phyloP scores from a whole-genome alignment of 2,888 invertebrate genomes.

The Frankliniella fusca region DNA sequence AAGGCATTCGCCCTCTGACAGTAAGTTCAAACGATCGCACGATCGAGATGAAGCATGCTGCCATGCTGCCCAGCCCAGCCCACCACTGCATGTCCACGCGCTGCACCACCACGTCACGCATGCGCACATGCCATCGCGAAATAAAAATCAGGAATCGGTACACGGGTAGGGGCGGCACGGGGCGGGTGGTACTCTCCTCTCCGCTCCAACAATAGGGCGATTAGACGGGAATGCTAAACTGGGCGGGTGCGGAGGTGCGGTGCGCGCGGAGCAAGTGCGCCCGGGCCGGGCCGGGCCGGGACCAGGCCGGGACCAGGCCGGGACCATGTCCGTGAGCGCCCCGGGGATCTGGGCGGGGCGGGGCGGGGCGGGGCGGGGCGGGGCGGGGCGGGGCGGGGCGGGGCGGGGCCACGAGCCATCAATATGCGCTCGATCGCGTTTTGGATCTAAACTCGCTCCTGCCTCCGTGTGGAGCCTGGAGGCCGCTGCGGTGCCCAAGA shows the following conservation, averaged over 20 bases:
- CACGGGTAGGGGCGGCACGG: background rate
- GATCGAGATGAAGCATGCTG: too few species aligned
- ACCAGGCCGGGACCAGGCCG: background rate
- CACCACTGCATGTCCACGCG: too few species aligned
- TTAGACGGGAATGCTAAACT: background rate
- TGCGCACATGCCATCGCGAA: background rate
- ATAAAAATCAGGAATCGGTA: background rate
- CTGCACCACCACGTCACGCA: background rate
- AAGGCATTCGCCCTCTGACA: too few species aligned
- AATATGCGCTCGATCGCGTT: background rate
- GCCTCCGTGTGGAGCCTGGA: too few species aligned
- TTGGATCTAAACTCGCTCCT: background rate
- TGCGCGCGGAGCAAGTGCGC: background rate
- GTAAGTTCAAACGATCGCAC: too few species aligned
- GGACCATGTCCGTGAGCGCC: too few species aligned
- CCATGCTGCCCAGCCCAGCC: too few species aligned
- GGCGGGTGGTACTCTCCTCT: background rate
- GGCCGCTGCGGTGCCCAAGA: too few species aligned
- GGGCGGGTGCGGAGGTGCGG: background rate
- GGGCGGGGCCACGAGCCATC: background rate
- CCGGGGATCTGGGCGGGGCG: background rate
- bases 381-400: background rate
- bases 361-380: background rate
- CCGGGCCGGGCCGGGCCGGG: background rate
- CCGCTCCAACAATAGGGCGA: background rate